A percentile compares a stretch with the other conserved stretches of the same genome.
phyloP scores from a whole-genome alignment of 35 echinoderm and acorn worm species.

The Heliocidaris erythrogramma region DNA sequence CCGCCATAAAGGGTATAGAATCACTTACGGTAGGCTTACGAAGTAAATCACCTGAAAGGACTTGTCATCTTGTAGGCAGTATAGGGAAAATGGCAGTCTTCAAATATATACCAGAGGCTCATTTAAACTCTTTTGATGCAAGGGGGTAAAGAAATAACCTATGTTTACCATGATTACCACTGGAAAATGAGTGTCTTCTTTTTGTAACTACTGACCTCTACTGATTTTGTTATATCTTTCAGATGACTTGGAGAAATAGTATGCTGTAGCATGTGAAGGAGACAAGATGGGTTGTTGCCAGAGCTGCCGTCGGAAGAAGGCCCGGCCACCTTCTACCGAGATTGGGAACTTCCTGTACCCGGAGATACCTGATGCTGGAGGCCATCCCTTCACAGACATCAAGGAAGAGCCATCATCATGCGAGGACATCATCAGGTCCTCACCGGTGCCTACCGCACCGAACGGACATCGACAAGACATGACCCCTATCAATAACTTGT shows the following conservation, averaged over 20 bases:
- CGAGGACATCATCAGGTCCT: conserved; percentile 47
- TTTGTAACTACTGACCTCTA: conserved; percentile 6
- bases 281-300: conserved; percentile 93
- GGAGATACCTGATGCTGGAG: conserved; percentile 63
- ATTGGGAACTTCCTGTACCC: conserved; percentile 79
- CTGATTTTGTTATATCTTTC: background rate
- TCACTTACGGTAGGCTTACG: too few species aligned
- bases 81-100: too few species aligned
- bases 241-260: background rate
- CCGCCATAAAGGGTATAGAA: too few species aligned
- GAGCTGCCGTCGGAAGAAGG: conserved; percentile 80
- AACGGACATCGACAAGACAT: conserved; percentile 50
- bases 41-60: too few species aligned
- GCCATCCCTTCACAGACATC: conserved; percentile 66
- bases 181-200: background rate
- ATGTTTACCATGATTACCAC: background rate
- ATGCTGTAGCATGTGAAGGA: conserved; percentile 15
- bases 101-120: too few species aligned
- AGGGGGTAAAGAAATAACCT: background rate
- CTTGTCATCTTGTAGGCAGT: too few species aligned
- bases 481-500: conserved; percentile 54
- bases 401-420: conserved; percentile 58
- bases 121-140: background rate
- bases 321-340: conserved; percentile 61
- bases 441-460: conserved; percentile 58